Percentiles rank a stretch among this genome's conserved stretches.
Conservation (phyloP, 2,888 invertebrate species). For the Parascotia fuliginaria region DNA sequence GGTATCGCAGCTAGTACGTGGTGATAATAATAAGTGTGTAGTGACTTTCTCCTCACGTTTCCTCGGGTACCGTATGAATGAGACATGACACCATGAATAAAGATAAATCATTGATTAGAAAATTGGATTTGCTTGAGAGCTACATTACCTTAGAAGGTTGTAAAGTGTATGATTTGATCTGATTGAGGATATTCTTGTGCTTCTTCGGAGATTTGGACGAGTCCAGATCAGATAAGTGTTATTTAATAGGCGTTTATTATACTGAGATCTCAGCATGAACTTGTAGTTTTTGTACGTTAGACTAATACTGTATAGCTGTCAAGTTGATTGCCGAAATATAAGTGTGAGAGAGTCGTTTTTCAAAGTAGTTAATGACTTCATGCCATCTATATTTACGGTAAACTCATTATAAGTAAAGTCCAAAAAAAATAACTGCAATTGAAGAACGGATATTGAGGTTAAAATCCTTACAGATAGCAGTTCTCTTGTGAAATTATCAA, state of each 20-base stretch:
- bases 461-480: not conserved
- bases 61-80: slow-evolving; percentile 43
- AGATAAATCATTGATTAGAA: slow-evolving; percentile 42
- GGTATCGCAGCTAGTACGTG: slow-evolving; percentile 52
- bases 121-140: slow-evolving; percentile 38
- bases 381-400: too few species aligned
- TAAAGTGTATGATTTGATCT: slow-evolving; percentile 1
- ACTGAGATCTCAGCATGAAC: too few species aligned
- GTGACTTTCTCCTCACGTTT: slow-evolving; percentile 42
- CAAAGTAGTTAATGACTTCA: too few species aligned
- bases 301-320: too few species aligned
- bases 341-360: too few species aligned
- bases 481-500: slow-evolving; percentile 12
- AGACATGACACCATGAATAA: slow-evolving; percentile 43
- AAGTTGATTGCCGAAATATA: too few species aligned
- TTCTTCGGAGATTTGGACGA: not conserved
- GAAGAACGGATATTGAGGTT: not conserved
- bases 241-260: too few species aligned
- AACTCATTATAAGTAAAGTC: not conserved
- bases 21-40: slow-evolving; percentile 44
- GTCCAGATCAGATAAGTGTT: too few species aligned
- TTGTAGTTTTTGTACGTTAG: too few species aligned
- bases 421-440: not conserved
- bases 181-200: too few species aligned
- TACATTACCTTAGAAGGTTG: slow-evolving; percentile 21